Evolutionary conservation across 1,140 invertebrate genomes (phyloP), one percentile per base, ranked within the genome.

Genomic region (Luehdorfia chinensis): DNA sequence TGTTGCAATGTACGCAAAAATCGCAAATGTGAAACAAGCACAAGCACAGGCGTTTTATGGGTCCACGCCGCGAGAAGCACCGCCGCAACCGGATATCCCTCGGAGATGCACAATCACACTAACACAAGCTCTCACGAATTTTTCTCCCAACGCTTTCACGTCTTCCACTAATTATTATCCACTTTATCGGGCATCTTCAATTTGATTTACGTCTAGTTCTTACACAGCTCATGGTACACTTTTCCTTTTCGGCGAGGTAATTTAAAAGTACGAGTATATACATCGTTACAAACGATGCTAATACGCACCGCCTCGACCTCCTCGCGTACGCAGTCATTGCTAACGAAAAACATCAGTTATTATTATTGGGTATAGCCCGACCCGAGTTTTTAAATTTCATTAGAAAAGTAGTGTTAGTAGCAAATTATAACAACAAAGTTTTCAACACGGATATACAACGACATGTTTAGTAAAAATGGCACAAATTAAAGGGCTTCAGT

Each of bases 141-240:
- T 86, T 84, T 78, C 83, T 86, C 81, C 76, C 81, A 83, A 84
- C 79, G 60, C 83, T 86, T 86, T 86, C 83, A 80, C 83, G 66
- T 74, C 79, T 83, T 77, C 83, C 79, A 80, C 79, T 86, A 86
- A 86, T 86, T 86, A 86, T 84, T 85, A 85, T 78, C 81, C 79
- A 86, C 83, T 86, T 81, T 84, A 86, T 86, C 83, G 83, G 72
- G 69, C 81, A 86, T 84, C 83, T 86, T 83, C 78, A 86, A 84
- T 86, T 86, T 84, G 83, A 86, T 86, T 84, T 84, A 86, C 83
- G 79, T 79, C 72, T 72, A 68, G 56, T 67, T 71, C 66, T 70
- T 73, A 76, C 69, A 74, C 66, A 71, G 67, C 66, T 75, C 66
- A 71, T 67, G 70, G 72, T 78, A 74, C 66, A 85, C 77, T 81